A percentile compares a stretch with the other conserved stretches of the same genome.
Conservation (phyloP, 2,888 invertebrate genomes). For the Omphaloscelis lunosa region DNA sequence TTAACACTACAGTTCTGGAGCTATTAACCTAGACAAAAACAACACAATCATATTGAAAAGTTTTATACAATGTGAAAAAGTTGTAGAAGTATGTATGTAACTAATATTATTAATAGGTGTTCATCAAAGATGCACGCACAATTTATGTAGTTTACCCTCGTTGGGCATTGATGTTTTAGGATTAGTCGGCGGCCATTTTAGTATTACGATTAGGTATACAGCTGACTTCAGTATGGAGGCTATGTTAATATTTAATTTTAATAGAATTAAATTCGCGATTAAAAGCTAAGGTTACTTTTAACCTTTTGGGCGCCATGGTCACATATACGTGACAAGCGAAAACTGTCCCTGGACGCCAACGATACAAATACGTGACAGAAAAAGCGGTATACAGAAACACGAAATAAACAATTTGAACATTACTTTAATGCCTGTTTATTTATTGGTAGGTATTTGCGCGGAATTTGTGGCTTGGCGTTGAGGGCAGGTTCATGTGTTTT, state of each 20-base stretch:
- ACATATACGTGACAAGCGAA: too few relatives aligned
- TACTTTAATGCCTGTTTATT: too few relatives aligned
- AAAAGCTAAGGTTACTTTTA: neutral
- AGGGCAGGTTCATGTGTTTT: too few relatives aligned
- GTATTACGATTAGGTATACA: neutral
- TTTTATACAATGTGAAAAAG: neutral
- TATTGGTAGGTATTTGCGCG: too few relatives aligned
- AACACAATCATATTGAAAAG: neutral
- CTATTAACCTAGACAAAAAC: neutral
- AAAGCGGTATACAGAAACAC: too few relatives aligned
- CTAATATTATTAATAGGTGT: neutral
- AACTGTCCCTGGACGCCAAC: too few relatives aligned
- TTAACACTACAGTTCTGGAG: neutral
- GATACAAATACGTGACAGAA: too few relatives aligned
- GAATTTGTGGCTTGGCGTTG: too few relatives aligned
- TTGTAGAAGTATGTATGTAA: neutral
- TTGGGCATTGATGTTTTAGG: neutral
- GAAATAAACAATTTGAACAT: too few relatives aligned
- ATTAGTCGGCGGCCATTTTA: constrained; percentile 14
- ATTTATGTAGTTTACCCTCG: neutral
- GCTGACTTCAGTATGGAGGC: neutral
- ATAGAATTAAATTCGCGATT: neutral
- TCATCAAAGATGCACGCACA: constrained; percentile 22
- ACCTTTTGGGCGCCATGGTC: too few relatives aligned
- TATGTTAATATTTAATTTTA: constrained; percentile 6